These are phyloP conservation scores for Caradrina clavipalpis DNA, from an alignment of 2,888 invertebrate species.

Conservation along the genomic window DNA sequence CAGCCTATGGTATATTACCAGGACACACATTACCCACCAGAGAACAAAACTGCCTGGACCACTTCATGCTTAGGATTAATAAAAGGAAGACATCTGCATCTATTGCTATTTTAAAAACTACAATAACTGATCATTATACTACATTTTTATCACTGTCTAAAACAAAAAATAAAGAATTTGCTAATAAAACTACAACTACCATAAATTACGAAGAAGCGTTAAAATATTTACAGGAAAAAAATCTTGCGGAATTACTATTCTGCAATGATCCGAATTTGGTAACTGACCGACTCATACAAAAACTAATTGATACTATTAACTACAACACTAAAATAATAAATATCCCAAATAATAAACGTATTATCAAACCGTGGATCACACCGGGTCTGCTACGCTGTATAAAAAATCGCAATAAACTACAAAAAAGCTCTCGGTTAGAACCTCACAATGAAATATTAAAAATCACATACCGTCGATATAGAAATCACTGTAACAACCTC, in stretches of 20 bases:
- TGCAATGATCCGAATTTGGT: not conserved
- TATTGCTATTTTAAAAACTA: no score
- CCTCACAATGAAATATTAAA: not conserved
- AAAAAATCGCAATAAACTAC: no score
- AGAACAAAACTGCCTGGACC: not conserved
- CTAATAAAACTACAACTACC: not conserved
- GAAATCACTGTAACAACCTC: not conserved
- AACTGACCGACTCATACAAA: not conserved
- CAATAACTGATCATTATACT: no score
- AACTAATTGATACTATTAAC: slow-evolving; percentile 5
- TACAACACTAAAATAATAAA: not conserved
- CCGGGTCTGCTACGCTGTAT: not conserved
- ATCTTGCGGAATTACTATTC: not conserved
- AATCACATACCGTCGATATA: slow-evolving; percentile 1
- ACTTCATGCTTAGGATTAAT: not conserved
- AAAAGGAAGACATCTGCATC: not conserved
- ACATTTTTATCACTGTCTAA: no score
- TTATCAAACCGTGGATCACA: slow-evolving; percentile 2
- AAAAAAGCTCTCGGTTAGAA: not conserved
- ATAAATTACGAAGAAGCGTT: not conserved
- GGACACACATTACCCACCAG: slow-evolving; percentile 4
- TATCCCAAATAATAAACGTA: slow-evolving; percentile 6
- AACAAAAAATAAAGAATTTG: no score
- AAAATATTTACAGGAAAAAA: not conserved
- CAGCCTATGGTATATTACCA: slow-evolving; percentile 4